Conservation (phyloP, 1,140 invertebrate genomes). For the Colletes gigas region DNA sequence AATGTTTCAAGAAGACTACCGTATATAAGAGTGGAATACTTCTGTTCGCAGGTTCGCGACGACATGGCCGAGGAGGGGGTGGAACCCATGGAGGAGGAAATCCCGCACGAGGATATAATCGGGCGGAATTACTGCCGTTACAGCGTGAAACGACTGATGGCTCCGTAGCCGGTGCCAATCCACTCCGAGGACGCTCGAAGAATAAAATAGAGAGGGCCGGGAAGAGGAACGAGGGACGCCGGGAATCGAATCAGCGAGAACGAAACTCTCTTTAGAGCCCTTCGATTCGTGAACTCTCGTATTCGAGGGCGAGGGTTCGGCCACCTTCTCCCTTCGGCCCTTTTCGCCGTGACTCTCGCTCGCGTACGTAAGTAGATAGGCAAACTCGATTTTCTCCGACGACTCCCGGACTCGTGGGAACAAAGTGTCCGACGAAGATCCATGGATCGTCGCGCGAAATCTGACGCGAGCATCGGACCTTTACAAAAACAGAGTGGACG, state of each 20-base stretch:
- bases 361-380: slow-evolving; percentile 58
- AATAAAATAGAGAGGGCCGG: not conserved
- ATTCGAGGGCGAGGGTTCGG: not conserved
- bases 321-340: not conserved
- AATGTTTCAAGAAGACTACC: not conserved
- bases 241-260: not conserved
- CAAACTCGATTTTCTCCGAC: slow-evolving; percentile 56
- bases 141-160: slow-evolving; percentile 72
- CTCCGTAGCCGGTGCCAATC: slow-evolving; percentile 50
- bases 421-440: too few species aligned
- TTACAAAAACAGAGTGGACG: not conserved
- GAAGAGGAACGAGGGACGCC: not conserved
- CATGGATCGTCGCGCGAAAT: not conserved
- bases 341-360: slow-evolving; percentile 38
- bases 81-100: slow-evolving; percentile 77
- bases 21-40: not conserved
- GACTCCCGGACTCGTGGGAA: slow-evolving; percentile 4
- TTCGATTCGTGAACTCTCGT: slow-evolving; percentile 17
- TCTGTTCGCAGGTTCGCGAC: slow-evolving; percentile 72
- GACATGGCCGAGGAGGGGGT: slow-evolving; percentile 76
- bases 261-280: slow-evolving; percentile 19
- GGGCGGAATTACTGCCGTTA: slow-evolving; percentile 79
- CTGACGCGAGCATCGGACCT: not conserved
- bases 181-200: slow-evolving; percentile 8
- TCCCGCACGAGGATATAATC: slow-evolving; percentile 77